Evolutionary conservation across 1,140 invertebrate species (phyloP).

Genomic region (Planococcus citri): DNA sequence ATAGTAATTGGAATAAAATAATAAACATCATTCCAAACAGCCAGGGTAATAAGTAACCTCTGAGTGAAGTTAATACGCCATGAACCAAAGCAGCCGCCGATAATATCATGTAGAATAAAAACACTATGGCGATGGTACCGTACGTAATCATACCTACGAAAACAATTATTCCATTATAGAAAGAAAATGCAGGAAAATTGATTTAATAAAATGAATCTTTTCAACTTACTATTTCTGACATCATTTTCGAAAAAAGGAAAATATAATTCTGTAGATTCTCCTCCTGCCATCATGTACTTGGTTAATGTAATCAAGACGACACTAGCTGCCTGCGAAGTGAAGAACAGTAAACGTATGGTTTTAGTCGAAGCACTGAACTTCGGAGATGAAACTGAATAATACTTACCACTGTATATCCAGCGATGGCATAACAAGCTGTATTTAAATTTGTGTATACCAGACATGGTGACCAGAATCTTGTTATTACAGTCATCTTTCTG

Average conservation of each 20-base stretch:
- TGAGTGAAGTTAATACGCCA: slow-evolving; percentile 47
- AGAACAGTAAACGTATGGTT: slow-evolving; percentile 19
- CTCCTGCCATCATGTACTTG: slow-evolving; percentile 60
- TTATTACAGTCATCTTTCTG: slow-evolving; percentile 49
- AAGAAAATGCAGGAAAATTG: background rate
- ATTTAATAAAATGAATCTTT: too few species aligned
- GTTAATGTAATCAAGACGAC: slow-evolving; percentile 60
- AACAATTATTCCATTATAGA: slow-evolving; percentile 26
- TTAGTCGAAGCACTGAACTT: background rate
- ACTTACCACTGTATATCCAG: slow-evolving; percentile 54
- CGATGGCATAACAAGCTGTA: slow-evolving; percentile 58
- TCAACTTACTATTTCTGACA: slow-evolving; percentile 56
- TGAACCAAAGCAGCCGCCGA: slow-evolving; percentile 49
- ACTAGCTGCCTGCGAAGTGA: slow-evolving; percentile 45
- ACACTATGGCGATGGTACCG: slow-evolving; percentile 57
- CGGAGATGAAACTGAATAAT: background rate
- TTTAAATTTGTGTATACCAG: slow-evolving; percentile 69
- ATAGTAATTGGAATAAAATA: slow-evolving; percentile 60
- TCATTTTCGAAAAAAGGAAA: slow-evolving; percentile 78
- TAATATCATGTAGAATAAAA: slow-evolving; percentile 52
- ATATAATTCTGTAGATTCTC: slow-evolving; percentile 74
- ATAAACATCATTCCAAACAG: slow-evolving; percentile 52
- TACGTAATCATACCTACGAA: slow-evolving; percentile 58
- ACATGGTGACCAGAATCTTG: slow-evolving; percentile 74
- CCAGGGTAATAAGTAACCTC: slow-evolving; percentile 72